phyloP scores from a whole-genome alignment of 2,797 vertebrate genomes.

The Acanthiza pusilla region DNA sequence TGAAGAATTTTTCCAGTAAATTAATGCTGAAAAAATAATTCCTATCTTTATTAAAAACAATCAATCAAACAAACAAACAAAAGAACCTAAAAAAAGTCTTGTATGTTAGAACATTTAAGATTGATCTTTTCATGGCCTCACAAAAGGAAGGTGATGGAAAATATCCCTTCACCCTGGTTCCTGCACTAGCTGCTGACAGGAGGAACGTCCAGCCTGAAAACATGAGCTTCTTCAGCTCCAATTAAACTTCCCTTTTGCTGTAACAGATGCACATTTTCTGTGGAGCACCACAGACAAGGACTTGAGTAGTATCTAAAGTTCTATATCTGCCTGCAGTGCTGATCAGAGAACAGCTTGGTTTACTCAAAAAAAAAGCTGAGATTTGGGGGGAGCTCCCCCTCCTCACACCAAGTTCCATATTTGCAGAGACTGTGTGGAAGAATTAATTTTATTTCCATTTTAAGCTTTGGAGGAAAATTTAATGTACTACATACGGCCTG shows the following conservation, averaged over 20 bases:
- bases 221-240: background rate
- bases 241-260: background rate
- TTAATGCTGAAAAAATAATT: background rate
- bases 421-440: background rate
- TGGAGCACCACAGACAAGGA: background rate
- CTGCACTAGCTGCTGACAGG: background rate
- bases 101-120: background rate
- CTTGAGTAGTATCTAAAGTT: background rate
- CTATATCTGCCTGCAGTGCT: background rate
- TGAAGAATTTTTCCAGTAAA: background rate
- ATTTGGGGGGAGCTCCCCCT: background rate
- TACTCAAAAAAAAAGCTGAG: background rate
- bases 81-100: background rate
- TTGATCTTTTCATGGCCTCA: background rate
- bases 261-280: background rate
- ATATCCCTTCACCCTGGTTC: background rate
- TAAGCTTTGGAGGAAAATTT: background rate
- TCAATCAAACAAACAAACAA: no score
- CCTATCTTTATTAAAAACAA: background rate
- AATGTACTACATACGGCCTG: background rate
- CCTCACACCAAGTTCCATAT: background rate
- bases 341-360: background rate
- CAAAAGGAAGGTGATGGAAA: background rate
- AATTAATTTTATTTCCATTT: background rate
- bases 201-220: background rate